Evolutionary conservation across 2,797 vertebrate genomes (phyloP), one percentile per base, ranked within the genome.

Genomic region (Esox lucius): DNA sequence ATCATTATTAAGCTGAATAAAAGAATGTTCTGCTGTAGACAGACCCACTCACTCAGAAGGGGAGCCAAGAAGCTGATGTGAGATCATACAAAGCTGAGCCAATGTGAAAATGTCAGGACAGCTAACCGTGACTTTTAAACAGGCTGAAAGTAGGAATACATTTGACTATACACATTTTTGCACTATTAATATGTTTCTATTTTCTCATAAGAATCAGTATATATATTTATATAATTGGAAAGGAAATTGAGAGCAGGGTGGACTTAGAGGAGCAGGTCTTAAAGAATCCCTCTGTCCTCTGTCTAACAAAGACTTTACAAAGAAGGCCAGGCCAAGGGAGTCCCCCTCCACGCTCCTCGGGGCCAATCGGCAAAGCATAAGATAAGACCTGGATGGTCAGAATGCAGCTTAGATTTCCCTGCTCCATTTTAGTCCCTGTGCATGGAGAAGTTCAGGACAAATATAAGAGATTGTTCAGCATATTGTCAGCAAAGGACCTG

Each of bases 251-350:
- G n/a, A 22, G 53, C 53, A 59, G 8, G 49, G 17, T 53, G 49
- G 49, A 17, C 16, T 16, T 51, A 17, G 15, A 51, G 49, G 49
- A 53, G 5, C 8, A 7, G 49, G 49, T 53, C 17, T 19, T 6
- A 19, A 17, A 19, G 49, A 17, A 19, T 49, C 19, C 16, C 17
- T 53, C 49, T 17, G 4, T 51, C 59, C 59, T 64, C 79, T 70
- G 71, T 28, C 69, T 77, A 85, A 86, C 83, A 82, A 85, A 80
- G 75, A 79, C 75, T 78, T 78, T 80, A 80, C 84, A 86, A 82
- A 86, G 83, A 84, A 79, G 70, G 19, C 49, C 49, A 17, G 49
- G 49, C 17, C 17, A 49, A 19, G 16, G 16, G 19, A 6, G 17
- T 4, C 49, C 49, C 17, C 6, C 49, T 53, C 19, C 17, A 49